Evolutionary conservation across 1,140 invertebrate genomes (phyloP).

Genomic region (Lithobius niger): DNA sequence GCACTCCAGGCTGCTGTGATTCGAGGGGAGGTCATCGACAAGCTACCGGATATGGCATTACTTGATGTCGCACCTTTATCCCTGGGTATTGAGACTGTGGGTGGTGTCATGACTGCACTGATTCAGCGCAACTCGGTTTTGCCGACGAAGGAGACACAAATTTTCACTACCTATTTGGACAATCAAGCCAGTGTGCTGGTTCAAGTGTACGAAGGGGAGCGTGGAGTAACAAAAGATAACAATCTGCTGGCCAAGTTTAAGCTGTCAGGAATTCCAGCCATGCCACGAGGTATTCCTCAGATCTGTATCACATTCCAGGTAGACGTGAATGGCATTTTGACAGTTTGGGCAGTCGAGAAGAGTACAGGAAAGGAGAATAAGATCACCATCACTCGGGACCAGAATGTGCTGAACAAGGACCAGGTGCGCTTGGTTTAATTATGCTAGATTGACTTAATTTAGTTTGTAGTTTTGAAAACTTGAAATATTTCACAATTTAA

Average conservation of each 20-base stretch:
- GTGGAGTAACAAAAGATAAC: conserved; percentile 43
- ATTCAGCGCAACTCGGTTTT: conserved; percentile 42
- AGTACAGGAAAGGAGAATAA: conserved; percentile 91
- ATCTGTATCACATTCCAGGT: conserved; percentile 45
- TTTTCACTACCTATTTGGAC: conserved; percentile 40
- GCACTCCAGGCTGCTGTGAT: conserved; percentile 28
- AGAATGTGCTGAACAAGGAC: conserved; percentile 90
- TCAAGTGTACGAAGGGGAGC: conserved; percentile 41
- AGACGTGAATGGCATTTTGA: conserved; percentile 36
- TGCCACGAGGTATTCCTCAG: conserved; percentile 43
- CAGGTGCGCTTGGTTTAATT: no score
- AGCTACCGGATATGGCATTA: not conserved
- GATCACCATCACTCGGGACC: conserved; percentile 96
- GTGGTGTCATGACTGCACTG: conserved; percentile 40
- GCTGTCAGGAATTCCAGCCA: conserved; percentile 43
- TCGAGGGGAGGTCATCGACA: conserved; percentile 17
- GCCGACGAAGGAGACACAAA: conserved; percentile 39
- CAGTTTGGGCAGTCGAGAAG: conserved; percentile 39
- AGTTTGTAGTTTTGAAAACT: no score
- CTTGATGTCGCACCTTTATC: conserved; percentile 9
- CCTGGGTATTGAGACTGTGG: conserved; percentile 17
- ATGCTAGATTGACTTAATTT: no score
- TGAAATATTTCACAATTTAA: no score
- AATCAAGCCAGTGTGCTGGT: conserved; percentile 36
- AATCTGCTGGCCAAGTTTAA: conserved; percentile 45